Evolutionary conservation across 2,888 invertebrate species (phyloP), one percentile per base, ranked within the genome.

Genomic region (Diloba caeruleocephala): DNA sequence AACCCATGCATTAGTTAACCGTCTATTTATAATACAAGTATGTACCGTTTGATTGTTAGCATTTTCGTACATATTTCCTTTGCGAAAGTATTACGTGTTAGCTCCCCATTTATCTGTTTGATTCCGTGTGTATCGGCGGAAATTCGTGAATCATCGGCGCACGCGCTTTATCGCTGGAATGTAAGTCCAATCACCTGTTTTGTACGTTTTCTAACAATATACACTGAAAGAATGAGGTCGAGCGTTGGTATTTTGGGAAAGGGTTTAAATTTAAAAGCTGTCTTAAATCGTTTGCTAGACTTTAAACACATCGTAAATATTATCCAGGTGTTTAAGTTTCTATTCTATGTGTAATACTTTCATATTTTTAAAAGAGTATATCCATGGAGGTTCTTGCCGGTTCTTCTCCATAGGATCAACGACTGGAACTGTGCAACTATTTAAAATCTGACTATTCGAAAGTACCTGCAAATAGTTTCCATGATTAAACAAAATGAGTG

Each of bases 91-190:
- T 74, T 55, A 64, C 72, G 58, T 58, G 66, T 26, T 56, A 45
- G 15, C 12, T 42, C 19, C 36, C 13, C 48, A 62, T 58, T 58
- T 55, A 45, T 70, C 46, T 45, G 37, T 48, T 52, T 39, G 33
- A 53, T 64, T 66, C 72, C 63, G 63, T 43, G 45, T 61, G 51
- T 46, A 48, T 58, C 50, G 29, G 36, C 44, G 37, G 59, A 58
- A 54, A 53, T 57, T 61, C 39, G 54, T 74, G 74, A 73, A 65
- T 73, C 65, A 63, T 55, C 37, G 31, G 19, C 50, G 8, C 28
- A 42, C 15, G 23, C 28, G 32, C 21, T 49, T 34, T 38, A 50
- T 57, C 42, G 43, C 12, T 33, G 60, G 71, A 60, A 71, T 71
- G 55, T 43, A 34, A 48, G 51, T 51, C 52, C 53, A 60, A 60